Evolutionary conservation across 1,140 invertebrate species (phyloP), one percentile per base, ranked within the genome.

Genomic region (Drosophila paulistorum): DNA sequence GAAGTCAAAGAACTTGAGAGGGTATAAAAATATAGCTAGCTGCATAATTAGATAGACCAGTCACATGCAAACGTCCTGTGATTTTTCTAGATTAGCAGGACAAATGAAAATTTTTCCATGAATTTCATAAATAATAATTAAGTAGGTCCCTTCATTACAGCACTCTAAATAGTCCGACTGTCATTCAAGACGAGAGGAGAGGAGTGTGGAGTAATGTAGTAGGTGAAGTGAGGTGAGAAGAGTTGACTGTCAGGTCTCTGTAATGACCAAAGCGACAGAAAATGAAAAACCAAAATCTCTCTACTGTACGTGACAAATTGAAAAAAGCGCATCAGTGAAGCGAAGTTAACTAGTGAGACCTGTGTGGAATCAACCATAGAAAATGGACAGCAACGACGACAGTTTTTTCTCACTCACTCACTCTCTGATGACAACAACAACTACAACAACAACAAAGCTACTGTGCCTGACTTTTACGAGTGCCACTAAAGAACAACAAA

Each of bases 291-390:
- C 72, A 77, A 77, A 76, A 81, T 81, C 74, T 80, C 72, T 80
- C 66, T 71, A 73, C 45, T 66, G 90, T 80, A 91, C 90, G 90
- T 91, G 90, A 91, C 90, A 91, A 91, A 91, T 91, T 90, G 90
- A 86, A 90, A 91, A 87, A 87, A 84, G 80, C 83, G 76, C 82
- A 79, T 86, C 90, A 91, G 80, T 87, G 90, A 82, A 84, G 90
- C 90, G 86, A 76, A 90, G 84, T 87, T 87, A 87, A 87, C 84
- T 89, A 82, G 84, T 71, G 84, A 84, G 84, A 87, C 84, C 84
- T 90, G 84, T 89, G 84, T 89, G 84, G 84, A 89, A 84, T 89
- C 84, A 89, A 87, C 65, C 84, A 89, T 87, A 89, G 80, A 74
- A 81, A 84, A 87, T 81, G 84, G 84, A 87, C 84, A 87, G 65